phyloP scores from a whole-genome alignment of 2,113 vertebrate genomes.

The Jacana jacana region DNA sequence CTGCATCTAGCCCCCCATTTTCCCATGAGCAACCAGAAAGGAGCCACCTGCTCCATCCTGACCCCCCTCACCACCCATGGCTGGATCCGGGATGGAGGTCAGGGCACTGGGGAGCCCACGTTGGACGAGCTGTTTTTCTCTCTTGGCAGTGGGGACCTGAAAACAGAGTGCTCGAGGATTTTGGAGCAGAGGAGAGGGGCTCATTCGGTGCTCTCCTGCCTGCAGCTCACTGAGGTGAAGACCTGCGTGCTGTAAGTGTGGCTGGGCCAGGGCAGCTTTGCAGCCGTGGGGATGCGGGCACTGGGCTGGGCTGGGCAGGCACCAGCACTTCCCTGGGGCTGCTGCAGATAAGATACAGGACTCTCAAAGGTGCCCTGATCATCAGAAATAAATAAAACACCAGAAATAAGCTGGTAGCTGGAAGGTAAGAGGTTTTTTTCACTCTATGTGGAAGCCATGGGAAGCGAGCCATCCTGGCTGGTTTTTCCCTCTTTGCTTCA shows the following conservation, averaged over 20 bases:
- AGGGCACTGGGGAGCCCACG: accelerated
- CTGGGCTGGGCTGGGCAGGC: not conserved
- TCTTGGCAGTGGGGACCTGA: constrained; percentile 75
- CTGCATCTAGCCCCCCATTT: not conserved
- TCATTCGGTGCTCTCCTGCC: constrained; percentile 72
- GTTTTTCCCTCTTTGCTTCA: not conserved
- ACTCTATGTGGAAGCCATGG: accelerated
- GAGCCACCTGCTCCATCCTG: not conserved
- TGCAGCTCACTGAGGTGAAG: constrained; percentile 70
- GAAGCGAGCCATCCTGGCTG: not conserved
- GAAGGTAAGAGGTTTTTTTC: not conserved
- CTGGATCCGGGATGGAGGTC: accelerated
- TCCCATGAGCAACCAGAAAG: not conserved
- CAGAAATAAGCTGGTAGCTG: not conserved
- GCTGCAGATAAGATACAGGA: accelerated
- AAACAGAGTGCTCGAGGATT: constrained; percentile 67
- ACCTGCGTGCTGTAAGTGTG: constrained; percentile 74
- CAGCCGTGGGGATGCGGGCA: accelerated
- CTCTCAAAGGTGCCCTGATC: not conserved
- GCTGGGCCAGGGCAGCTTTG: not conserved
- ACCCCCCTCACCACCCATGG: accelerated
- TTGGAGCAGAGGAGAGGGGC: constrained; percentile 76
- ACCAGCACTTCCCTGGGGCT: not conserved
- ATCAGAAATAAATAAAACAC: not conserved
- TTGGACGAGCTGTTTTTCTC: not conserved